phyloP scores from a whole-genome alignment of 2,888 invertebrate species.

The Cotesia congregata region DNA sequence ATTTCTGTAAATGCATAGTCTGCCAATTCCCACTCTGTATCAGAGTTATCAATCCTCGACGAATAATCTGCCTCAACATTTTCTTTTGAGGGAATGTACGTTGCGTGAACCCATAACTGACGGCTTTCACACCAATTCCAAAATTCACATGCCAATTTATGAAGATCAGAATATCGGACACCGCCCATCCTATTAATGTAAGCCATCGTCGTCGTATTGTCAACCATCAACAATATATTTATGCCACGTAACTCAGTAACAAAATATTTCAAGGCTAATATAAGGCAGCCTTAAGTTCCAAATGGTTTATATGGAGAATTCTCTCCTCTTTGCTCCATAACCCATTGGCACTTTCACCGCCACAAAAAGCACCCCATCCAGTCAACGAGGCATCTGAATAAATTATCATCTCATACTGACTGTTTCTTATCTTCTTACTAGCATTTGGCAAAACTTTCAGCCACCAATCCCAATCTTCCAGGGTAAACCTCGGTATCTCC shows the following conservation, averaged over 20 bases:
- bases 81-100: constrained; percentile 2
- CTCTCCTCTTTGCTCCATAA: background rate
- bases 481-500: background rate
- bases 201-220: constrained; percentile 1
- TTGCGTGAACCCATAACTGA: background rate
- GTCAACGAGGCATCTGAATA: background rate
- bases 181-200: constrained; percentile 13
- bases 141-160: background rate
- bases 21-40: constrained; percentile 29
- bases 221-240: background rate
- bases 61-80: background rate
- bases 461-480: background rate
- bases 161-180: background rate
- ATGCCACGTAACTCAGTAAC: no score
- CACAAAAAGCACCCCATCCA: background rate
- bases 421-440: background rate
- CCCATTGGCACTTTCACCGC: background rate
- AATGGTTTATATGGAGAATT: background rate
- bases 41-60: constrained; percentile 14
- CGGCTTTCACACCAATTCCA: constrained; percentile 1
- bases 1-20: constrained; percentile 31
- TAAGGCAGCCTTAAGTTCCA: background rate
- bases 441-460: background rate
- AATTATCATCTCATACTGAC: background rate
- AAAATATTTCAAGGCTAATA: background rate